Base-by-base conservation (phyloP, 1,140 invertebrate genomes). In the Monomorium pharaonis region DNA sequence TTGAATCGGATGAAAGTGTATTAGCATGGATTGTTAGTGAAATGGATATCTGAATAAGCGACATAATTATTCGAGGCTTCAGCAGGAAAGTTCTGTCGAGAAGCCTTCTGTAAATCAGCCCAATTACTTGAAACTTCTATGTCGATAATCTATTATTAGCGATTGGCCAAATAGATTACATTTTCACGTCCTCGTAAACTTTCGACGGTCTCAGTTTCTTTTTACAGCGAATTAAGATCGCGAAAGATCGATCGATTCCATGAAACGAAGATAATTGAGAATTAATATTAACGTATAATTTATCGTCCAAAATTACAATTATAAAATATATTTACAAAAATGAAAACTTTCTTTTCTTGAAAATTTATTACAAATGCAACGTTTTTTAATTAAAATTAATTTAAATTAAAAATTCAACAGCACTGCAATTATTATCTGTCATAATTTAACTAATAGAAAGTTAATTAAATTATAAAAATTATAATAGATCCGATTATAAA, bases 41-140 rank as follows among this genome's bases (percentile, higher is more conserved):
- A 70, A 58, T 58, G 10, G n/a, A 58, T 58, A 81, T 58, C 51
- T 47, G 18, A 58, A 72, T 54, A 80, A 69, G 27, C 30, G 76
- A 67, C 6, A 44, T 54, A 69, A 80, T 80, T 67, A 80, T 51
- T 54, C 62, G 62, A 67, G 12, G 37, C 12, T 76, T 30, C 10
- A 5, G 16, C 27, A 27, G n/a, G 16, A 44, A 80, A 51, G 27
- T 69, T 69, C 62, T 67, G 42, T 16, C 18, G 21, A 44, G 49
- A 56, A 16, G 51, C 47, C 44, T n/a, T n/a, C n/a, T n/a, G n/a
- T n/a, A 69, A 33, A 81, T 81, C 37, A 54, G 33, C 33, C 12
- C 76, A 81, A 81, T 81, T 72, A 81, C 51, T 81, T 81, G 72
- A 72, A 81, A 81, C 78, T 81, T 81, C 37, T 56, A 30, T 49